Base-by-base conservation (phyloP, 2,888 invertebrate species). In the Nematopogon swammerdamellus region DNA sequence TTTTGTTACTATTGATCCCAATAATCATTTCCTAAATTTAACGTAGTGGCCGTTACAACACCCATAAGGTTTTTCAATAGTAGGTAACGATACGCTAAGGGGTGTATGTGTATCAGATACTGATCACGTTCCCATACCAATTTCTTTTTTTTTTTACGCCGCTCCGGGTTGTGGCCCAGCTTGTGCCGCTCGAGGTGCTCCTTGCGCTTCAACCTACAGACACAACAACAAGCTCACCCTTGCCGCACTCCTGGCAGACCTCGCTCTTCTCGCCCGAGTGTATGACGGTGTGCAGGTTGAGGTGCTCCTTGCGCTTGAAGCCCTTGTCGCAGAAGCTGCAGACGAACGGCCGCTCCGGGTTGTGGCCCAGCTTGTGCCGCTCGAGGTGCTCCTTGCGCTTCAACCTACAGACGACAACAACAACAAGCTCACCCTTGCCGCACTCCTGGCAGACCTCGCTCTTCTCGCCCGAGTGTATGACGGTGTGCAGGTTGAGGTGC, bases 251-350 rank as follows among this genome's bases (percentile, higher is more conserved):
- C 30, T 76, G 81, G 64, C 90, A 91, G 54, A 89, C 85, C 67
- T 91, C 90, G 4, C 88, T 90, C 72, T 91, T 91, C 65, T 89
- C 87, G 36, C 91, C 91, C 50, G 90, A 89, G 73, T 92, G 92
- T 65, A 91, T 92, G 58, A 91, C 90, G 58, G 87, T 87, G 71
- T 92, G 92, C 55, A 91, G 81, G 68, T 90, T 91, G 60, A 92
- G 82, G 60, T 92, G 91, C 63, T 92, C 91, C 65, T 90, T 87
- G 51, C 91, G 82, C 25, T 25, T 25, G 25, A 25, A 91, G 0
- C 81, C 88, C 62, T 91, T 91, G 65, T 85, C 84, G 60, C 91
- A 91, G 19, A 88, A 84, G 1, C 84, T 81, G 63, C 91, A 91
- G 1, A 87, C 82, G 57, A 88, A 87, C 1, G 91, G 90, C 55